Percentiles rank a stretch among this genome's conserved stretches.
phyloP scores from a whole-genome alignment of 2,888 invertebrate genomes.

The Aquatica leii region DNA sequence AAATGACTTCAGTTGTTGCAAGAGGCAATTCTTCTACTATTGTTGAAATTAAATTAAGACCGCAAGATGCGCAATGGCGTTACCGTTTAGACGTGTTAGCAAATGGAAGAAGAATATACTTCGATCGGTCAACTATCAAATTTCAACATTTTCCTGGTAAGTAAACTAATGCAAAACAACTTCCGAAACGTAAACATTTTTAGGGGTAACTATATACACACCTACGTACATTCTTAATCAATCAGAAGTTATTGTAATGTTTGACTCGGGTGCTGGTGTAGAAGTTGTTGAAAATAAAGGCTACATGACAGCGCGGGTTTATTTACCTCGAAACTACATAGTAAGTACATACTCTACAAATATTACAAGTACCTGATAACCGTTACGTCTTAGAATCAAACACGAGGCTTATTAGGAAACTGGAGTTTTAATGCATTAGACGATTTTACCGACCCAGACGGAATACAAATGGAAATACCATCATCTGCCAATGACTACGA shows the following conservation, averaged over 20 bases:
- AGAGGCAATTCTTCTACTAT: conserved; percentile 85
- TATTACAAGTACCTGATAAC: too few species aligned
- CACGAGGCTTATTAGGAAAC: conserved; percentile 87
- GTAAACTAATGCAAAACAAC: conserved; percentile 14
- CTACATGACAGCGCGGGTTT: conserved; percentile 84
- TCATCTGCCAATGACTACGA: conserved; percentile 74
- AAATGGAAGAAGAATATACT: conserved; percentile 83
- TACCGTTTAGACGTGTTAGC: conserved; percentile 93
- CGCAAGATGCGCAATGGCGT: conserved; percentile 86
- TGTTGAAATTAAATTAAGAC: conserved; percentile 87
- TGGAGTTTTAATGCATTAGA: conserved; percentile 87
- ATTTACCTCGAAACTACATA: conserved; percentile 87
- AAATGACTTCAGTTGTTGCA: conserved; percentile 82
- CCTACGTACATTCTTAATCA: conserved; percentile 91
- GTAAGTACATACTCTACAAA: conserved; percentile 65
- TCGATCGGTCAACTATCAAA: conserved; percentile 85
- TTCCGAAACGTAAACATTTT: conserved; percentile 32
- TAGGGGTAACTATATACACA: conserved; percentile 90
- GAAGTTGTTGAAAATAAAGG: conserved; percentile 91
- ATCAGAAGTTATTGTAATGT: conserved; percentile 94
- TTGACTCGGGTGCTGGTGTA: conserved; percentile 91
- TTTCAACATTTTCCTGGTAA: conserved; percentile 91
- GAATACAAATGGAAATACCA: conserved; percentile 64
- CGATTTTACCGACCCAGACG: conserved; percentile 82
- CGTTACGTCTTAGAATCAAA: conserved; percentile 79